Evolutionary conservation across 2,113 vertebrate species (phyloP).

Genomic region (Cynocephalus volans): DNA sequence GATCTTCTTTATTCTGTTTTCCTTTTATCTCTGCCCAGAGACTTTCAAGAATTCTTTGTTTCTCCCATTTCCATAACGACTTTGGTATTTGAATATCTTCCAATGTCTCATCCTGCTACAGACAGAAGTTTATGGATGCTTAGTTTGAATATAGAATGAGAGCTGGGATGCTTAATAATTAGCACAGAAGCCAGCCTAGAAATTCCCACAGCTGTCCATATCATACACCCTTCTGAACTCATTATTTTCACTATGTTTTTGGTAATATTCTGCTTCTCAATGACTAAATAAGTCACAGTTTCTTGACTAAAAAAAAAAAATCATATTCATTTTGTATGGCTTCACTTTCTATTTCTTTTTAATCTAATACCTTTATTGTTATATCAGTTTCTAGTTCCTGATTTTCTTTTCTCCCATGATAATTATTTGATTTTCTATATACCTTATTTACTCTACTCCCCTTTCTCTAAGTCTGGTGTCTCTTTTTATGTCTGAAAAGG

Average conservation of each 20-base stretch:
- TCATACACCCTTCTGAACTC: constrained; percentile 73
- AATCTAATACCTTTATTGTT: constrained; percentile 65
- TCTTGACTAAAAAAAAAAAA: constrained; percentile 68
- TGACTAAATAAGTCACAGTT: constrained; percentile 70
- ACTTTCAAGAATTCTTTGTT: constrained; percentile 83
- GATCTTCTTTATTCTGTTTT: constrained; percentile 79
- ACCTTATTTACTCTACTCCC: neutral
- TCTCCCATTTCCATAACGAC: constrained; percentile 80
- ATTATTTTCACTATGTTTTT: constrained; percentile 77
- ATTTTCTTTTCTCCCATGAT: constrained; percentile 59
- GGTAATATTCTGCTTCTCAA: constrained; percentile 73
- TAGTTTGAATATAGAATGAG: constrained; percentile 81
- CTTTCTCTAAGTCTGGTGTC: neutral
- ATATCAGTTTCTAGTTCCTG: constrained; percentile 56
- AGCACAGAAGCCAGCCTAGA: constrained; percentile 69
- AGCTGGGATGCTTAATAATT: constrained; percentile 78
- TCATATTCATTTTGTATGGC: constrained; percentile 55
- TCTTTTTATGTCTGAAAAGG: constrained; percentile 58
- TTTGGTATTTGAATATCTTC: constrained; percentile 79
- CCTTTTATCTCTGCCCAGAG: constrained; percentile 82
- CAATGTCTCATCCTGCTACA: constrained; percentile 59
- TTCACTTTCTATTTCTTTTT: constrained; percentile 70
- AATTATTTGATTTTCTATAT: constrained; percentile 67
- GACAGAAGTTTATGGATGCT: constrained; percentile 71
- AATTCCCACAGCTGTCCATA: constrained; percentile 68